phyloP scores from a whole-genome alignment of 2,113 vertebrate genomes.

The Protomyctophum bolini region DNA sequence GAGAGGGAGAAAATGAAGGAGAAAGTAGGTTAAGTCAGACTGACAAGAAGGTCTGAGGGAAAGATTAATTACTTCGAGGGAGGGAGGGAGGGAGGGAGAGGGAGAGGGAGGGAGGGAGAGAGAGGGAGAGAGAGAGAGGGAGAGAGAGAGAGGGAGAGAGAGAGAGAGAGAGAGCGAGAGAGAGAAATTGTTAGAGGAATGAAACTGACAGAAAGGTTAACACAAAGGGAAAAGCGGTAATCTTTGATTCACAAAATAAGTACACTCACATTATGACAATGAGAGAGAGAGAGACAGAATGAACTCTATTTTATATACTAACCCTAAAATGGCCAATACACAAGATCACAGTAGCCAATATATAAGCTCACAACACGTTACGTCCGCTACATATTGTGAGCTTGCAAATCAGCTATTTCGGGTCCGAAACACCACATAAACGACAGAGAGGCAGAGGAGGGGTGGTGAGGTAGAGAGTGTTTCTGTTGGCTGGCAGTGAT shows the following conservation, averaged over 20 bases:
- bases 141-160: conserved; percentile 25
- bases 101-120: conserved; percentile 40
- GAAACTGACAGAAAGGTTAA: conserved; percentile 41
- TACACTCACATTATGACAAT: conserved; percentile 9
- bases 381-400: too few relatives aligned
- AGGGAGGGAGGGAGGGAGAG: conserved; percentile 34
- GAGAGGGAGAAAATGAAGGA: conserved; percentile 45
- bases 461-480: conserved; percentile 24
- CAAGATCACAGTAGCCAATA: too few relatives aligned
- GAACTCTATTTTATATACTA: neutral
- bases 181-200: conserved; percentile 42
- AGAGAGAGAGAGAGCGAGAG: too few relatives aligned
- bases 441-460: too few relatives aligned
- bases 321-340: too few relatives aligned
- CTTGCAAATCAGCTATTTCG: too few relatives aligned
- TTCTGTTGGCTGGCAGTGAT: conserved; percentile 37
- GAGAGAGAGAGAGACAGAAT: neutral
- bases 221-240: conserved; percentile 43
- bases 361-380: too few relatives aligned
- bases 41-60: conserved; percentile 63
- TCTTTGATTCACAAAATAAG: conserved; percentile 64
- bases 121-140: conserved; percentile 44
- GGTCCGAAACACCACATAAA: too few relatives aligned
- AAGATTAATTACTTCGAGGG: conserved; percentile 71
- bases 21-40: conserved; percentile 76